Evolutionary conservation across 2,797 vertebrate genomes (phyloP).

Genomic region (Dromococcyx pavoninus): DNA sequence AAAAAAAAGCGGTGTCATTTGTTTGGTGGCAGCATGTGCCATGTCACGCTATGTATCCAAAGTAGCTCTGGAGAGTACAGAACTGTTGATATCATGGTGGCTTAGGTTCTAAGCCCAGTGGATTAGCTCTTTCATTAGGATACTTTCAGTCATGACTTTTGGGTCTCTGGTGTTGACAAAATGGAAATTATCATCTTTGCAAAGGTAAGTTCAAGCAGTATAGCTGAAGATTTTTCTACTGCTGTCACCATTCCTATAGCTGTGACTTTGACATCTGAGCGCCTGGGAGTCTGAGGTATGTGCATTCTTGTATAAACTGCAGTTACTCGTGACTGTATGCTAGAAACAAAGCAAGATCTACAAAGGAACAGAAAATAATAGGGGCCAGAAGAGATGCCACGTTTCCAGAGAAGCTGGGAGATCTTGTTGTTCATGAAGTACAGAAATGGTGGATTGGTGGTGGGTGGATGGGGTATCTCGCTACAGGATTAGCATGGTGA

Average conservation of each 20-base stretch:
- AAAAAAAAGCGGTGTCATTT: background rate
- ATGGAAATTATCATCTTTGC: background rate
- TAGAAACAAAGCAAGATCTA: background rate
- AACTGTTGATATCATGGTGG: background rate
- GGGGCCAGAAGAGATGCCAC: background rate
- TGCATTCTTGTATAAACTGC: background rate
- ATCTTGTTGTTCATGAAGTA: background rate
- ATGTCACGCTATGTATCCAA: background rate
- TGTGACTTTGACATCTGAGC: background rate
- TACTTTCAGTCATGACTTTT: background rate
- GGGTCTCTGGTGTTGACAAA: background rate
- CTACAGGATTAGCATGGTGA: background rate
- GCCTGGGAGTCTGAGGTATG: accelerated
- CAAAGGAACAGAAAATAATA: background rate
- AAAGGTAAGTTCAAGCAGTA: background rate
- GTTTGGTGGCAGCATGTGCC: background rate
- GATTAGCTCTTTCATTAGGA: background rate
- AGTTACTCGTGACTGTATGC: background rate
- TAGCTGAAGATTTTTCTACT: background rate
- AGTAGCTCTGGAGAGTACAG: background rate
- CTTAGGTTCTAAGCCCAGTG: background rate
- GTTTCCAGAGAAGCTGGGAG: background rate
- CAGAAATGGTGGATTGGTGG: background rate
- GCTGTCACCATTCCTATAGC: background rate
- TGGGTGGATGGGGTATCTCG: background rate